Base-by-base conservation (phyloP, 2,113 vertebrate genomes). In the Pteruthius melanotis region DNA sequence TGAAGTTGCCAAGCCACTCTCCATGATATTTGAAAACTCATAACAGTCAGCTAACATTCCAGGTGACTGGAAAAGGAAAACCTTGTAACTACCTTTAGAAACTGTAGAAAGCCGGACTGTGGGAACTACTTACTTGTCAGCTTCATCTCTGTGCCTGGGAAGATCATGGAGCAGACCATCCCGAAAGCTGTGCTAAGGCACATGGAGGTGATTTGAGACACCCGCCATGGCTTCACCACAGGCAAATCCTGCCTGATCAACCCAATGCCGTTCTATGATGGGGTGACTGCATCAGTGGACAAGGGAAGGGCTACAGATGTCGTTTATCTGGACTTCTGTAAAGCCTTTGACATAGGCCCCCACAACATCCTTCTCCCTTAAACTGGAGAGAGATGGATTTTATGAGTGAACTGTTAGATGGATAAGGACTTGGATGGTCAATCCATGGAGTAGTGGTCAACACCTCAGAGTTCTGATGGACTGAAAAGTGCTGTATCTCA, bases 101-200 rank as follows among this genome's bases (percentile, higher is more conserved):
- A 68, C 21, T 6, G 5, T 13, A 31, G 26, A 66, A 50, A 59
- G 9, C 3, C 17, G 14, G 14, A 12, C 23, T 0, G 0, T 28
- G 40, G 49, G n/a, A 64, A 40, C 11, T 49, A 31, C 19, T n/a
- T 18, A 12, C 9, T 18, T 26, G 26, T 66, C 17, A 44, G 37
- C 17, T 12, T 59, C 5, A 6, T 26, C 11, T 59, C 37, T 44
- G 7, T 22, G 37, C 24, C 21, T 37, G 33, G 26, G 13, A 76
- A 5, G 11, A 76, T 68, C 26, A 27, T 10, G 21, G 26, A 50
- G 11, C 10, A 42, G 26, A 66, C 10, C 9, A 11, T 76, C 26
- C 19, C 13, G 18, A 13, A 37, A 59, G 26, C 3, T 76, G 16
- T 68, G 13, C 2, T 27, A 33, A 44, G 44, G 45, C 53, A 10